Base-by-base conservation (phyloP, 2,888 invertebrate genomes). In the Calameuta idolon region DNA sequence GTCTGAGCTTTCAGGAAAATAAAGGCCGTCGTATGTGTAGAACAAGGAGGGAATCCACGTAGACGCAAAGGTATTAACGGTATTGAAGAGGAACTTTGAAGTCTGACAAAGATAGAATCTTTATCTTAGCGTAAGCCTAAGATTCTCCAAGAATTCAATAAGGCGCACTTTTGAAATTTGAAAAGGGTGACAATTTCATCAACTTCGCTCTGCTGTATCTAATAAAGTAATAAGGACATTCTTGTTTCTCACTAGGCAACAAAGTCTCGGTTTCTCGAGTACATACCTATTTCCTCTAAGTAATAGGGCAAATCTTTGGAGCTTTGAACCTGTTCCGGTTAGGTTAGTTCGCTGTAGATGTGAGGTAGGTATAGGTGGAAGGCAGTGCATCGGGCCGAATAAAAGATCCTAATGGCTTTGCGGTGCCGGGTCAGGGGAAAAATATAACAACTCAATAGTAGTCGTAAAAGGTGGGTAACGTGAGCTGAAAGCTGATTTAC, bases 391-490 rank as follows among this genome's bases (percentile, higher is more conserved):
- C 55, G 55, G 23, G 9, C 23, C 55, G 55, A 55, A 55, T 55
- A 55, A 55, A 55, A 55, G 55, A 55, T 55, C 55, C 55, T 55
- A 55, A 55, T 55, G 55, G 55, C 55, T 55, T 55, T 55, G 55
- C 55, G 55, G 55, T 55, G 55, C 55, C 55, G 23, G 55, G 55
- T 55, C 55, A 23, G 34, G 71, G 15, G 71, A 34, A 34, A 71
- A 71, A 31, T 71, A 71, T 71, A 71, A 71, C 71, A 34, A 31
- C 71, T 71, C 71, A 34, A 71, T 71, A 71, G 31, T 23, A 71
- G 71, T 71, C 71, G 71, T 71, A 71, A 71, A 12, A 71, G 71
- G 31, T 34, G 31, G 71, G 71, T 71, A 71, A 71, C 71, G 71
- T 71, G 71, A 71, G 71, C 31, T 34, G 71, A 71, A 71, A 71